Conservation (phyloP, 2,113 vertebrate genomes). For the Dicaeum eximium region DNA sequence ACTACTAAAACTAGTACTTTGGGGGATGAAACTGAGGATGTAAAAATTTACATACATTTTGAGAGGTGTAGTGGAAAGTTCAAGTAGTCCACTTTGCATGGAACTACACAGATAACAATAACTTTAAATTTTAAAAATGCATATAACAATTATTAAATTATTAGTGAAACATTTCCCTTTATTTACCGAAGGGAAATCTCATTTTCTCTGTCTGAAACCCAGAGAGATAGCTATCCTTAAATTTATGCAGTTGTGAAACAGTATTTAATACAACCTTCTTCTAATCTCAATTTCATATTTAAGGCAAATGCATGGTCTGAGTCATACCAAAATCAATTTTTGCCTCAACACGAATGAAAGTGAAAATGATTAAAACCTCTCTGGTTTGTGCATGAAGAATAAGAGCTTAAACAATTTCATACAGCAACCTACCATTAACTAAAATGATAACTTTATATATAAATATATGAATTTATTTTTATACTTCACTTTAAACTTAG, state of each 20-base stretch:
- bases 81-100: neutral
- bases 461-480: neutral
- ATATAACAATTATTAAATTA: neutral
- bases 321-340: slow-evolving; percentile 27
- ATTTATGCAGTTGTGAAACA: neutral
- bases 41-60: neutral
- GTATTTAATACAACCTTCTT: neutral
- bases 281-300: slow-evolving; percentile 16
- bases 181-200: neutral
- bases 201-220: neutral
- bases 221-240: neutral
- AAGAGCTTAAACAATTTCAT: neutral
- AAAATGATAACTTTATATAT: neutral
- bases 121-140: neutral
- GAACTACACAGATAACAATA: neutral
- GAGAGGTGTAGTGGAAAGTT: neutral
- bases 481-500: neutral
- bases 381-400: neutral
- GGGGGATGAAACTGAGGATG: neutral
- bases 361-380: slow-evolving; percentile 15
- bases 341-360: neutral
- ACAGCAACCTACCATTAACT: neutral
- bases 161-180: neutral
- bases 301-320: slow-evolving; percentile 7
- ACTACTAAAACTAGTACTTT: neutral